Evolutionary conservation across 2,113 vertebrate genomes (phyloP), one percentile per base, ranked within the genome.

Genomic region (Tympanuchus pallidicinctus): DNA sequence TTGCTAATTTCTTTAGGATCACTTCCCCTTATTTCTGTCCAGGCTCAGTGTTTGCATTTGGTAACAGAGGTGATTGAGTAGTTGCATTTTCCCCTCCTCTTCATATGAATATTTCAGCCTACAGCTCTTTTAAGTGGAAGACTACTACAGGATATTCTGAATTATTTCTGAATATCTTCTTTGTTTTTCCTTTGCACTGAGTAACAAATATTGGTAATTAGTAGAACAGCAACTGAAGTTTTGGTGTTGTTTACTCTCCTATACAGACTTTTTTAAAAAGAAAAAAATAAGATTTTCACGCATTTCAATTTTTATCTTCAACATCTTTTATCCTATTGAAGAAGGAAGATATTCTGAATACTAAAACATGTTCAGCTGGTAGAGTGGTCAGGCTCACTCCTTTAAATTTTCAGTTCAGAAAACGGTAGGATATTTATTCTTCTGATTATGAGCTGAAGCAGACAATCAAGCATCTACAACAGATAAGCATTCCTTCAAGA

Each of bases 371-470:
- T 20, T 69, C 27, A 77, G 71, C 24, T 91, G 24, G 56, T 56
- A 3, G 17, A 80, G 54, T 73, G 73, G 76, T 60, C 54, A 66
- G n/a, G 48, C 13, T 89, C 28, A 45, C 13, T 63, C 45, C 21
- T 28, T 19, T 40, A 70, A 3, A 22, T 78, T 88, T 91, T 88
- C 56, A 59, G 54, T 89, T 89, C 67, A 69, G 54, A 86, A 30
- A 69, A 48, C 2, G 6, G 30, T 12, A 84, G 13, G 24, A 47
- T 91, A 66, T 24, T 74, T 25, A 67, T 11, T 69, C 45, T 66
- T 71, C 70, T 72, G 45, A 32, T 50, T 57, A 24, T 40, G 71
- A 72, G 66, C 30, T 52, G 36, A 80, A 85, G 40, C n/a, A 88
- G 54, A 88, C 34, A 69, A 6, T 72, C n/a, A 79, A 60, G 65